phyloP scores from a whole-genome alignment of 2,113 vertebrate species.

The Tyto alba region DNA sequence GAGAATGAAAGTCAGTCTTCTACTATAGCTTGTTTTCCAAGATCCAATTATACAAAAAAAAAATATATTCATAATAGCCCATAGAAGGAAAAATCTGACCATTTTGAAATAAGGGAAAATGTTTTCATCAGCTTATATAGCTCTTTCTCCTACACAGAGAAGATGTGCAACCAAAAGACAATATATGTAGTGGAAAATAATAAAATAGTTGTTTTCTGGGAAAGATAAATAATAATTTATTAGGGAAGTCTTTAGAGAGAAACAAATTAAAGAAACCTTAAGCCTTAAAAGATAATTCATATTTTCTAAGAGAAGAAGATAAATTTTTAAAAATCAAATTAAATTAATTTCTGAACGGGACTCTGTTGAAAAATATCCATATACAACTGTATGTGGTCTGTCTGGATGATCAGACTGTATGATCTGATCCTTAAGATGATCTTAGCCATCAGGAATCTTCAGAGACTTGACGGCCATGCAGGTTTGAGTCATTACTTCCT shows the following conservation, averaged over 20 bases:
- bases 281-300: background rate
- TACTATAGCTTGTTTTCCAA: background rate
- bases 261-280: background rate
- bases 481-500: background rate
- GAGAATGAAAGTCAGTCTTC: background rate
- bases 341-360: background rate
- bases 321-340: background rate
- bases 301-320: background rate
- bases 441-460: background rate
- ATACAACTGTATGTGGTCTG: fast-evolving
- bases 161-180: background rate
- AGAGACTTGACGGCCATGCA: background rate
- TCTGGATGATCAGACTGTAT: background rate
- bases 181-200: background rate
- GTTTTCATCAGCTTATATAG: background rate
- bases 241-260: background rate
- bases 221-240: background rate
- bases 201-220: background rate
- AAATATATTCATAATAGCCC: background rate
- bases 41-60: background rate
- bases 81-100: background rate
- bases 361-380: background rate
- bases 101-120: background rate
- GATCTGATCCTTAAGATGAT: background rate
- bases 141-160: background rate